Conservation (phyloP, 1,140 invertebrate species). For the Drosophila baimaii region DNA sequence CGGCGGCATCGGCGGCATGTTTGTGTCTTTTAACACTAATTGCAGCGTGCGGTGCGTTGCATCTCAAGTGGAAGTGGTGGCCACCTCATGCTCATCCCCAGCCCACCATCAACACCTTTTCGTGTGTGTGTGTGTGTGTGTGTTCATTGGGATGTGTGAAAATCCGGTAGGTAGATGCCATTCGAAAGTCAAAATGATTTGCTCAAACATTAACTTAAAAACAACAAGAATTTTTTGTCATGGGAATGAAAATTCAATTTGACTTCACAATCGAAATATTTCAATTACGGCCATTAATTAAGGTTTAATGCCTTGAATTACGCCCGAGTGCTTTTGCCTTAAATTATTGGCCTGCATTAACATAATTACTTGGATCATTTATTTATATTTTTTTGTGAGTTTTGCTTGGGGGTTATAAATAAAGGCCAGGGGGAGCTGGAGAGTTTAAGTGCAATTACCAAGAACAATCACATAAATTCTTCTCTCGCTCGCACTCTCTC, state of each 20-base stretch:
- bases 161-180: slow-evolving; percentile 16
- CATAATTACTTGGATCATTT: slow-evolving; percentile 48
- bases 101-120: slow-evolving; percentile 13
- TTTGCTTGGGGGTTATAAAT: slow-evolving; percentile 7
- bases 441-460: slow-evolving; percentile 12
- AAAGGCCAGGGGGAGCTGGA: background rate
- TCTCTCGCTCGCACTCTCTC: background rate
- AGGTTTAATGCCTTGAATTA: slow-evolving; percentile 22
- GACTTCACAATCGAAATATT: slow-evolving; percentile 30
- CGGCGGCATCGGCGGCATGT: slow-evolving; percentile 34
- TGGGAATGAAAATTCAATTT: slow-evolving; percentile 31
- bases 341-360: slow-evolving; percentile 42
- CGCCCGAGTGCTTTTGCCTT: slow-evolving; percentile 24
- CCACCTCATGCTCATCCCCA: slow-evolving; percentile 9
- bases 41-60: slow-evolving; percentile 56
- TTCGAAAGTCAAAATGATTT: slow-evolving; percentile 42
- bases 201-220: slow-evolving; percentile 32
- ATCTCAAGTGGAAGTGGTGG: slow-evolving; percentile 57
- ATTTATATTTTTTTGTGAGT: slow-evolving; percentile 26
- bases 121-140: slow-evolving; percentile 1
- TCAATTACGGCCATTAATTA: slow-evolving; percentile 48
- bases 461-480: slow-evolving; percentile 5
- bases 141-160: slow-evolving; percentile 32
- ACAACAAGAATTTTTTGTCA: slow-evolving; percentile 18
- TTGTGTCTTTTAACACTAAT: slow-evolving; percentile 82